Evolutionary conservation across 2,113 vertebrate genomes (phyloP), one percentile per base, ranked within the genome.

Genomic region (Empidonax traillii): DNA sequence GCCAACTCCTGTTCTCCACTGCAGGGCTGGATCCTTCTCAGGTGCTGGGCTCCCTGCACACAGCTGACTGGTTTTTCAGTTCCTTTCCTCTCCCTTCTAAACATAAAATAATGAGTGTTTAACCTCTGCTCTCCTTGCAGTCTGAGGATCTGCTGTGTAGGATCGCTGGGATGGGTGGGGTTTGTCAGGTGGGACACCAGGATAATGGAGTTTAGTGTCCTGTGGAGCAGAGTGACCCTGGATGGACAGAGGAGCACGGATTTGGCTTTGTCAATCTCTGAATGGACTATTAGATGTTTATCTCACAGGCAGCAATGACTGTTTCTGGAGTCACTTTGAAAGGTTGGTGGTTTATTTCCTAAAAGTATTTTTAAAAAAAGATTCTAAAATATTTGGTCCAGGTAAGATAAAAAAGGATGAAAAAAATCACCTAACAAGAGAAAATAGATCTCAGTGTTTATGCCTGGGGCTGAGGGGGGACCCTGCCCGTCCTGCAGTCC

Each of bases 231-330:
- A 56, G 52, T 11, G 35, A 10, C 41, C 14, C 47, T 49, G 2
- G 58, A 11, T 27, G 53, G 43, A 9, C 24, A 20, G 49, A 37
- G n/a, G 58, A 76, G 66, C 51, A 17, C 0, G 3, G 37, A 8
- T 46, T 47, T 81, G 59, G 37, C 37, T 61, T 52, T 51, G 43
- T 30, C 74, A 22, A 0, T 47, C 58, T 63, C 39, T 3, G 0
- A 25, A 1, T 1, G 2, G 30, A 3, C 35, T 35, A 0, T 6
- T 17, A 33, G 62, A 10, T 41, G 56, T 13, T 35, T 22, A 0
- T 44, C 4, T 58, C 47, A 28, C 46, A 21, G 37, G 16, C 41
- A 21, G 30, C 10, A 24, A 31, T 24, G 46, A 22, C 25, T 23
- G 19, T 49, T 68, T 59, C 39, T 49, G 31, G 76, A 63, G 27